Base-by-base conservation (phyloP, 2,797 vertebrate species). In the Hipposideros larvatus region DNA sequence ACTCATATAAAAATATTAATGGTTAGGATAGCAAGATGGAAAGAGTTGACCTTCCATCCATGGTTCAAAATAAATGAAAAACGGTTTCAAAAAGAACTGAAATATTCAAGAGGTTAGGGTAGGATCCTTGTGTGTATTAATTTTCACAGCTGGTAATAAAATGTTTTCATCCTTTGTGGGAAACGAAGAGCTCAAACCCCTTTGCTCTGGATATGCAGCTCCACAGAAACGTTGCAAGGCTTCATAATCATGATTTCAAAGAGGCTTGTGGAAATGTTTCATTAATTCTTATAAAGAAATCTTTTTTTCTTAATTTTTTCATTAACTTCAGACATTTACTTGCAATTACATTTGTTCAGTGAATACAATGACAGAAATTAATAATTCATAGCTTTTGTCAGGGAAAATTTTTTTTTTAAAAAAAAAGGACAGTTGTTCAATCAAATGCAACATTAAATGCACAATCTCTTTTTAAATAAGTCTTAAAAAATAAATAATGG, bases 341-440 rank as follows among this genome's bases (percentile, higher is more conserved):
- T 97, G 97, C 96, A 98, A 97, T 98, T 98, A 94, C 92, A 88
- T 95, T 96, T 98, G 84, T 98, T 98, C 97, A 2, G 78, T 87
- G 97, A 98, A 75, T 94, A 98, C 96, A 98, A 97, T 98, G 97
- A 96, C 95, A 98, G 97, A 97, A 98, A 98, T 98, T 98, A 98
- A 98, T 98, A 98, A 98, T 98, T 98, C 97, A 98, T 98, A 94
- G 95, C 87, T 97, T 98, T 98, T 98, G 97, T 98, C 96, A 98
- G 85, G 74, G 95, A 96, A 95, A 98, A 84, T 46, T 55, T 48
- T 51, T 46, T 55, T 11, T 2, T 57, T n/a, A n/a, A n/a, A 51
- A 96, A 93, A 95, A 96, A 92, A 37, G 87, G 71, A 93, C 87
- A 96, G 96, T 98, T 98, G 91, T 97, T 97, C 95, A 93, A 96